Percentiles rank a stretch among this genome's conserved stretches.
phyloP scores from a whole-genome alignment of 1,140 invertebrate genomes.

The Centruroides sculpturatus region DNA sequence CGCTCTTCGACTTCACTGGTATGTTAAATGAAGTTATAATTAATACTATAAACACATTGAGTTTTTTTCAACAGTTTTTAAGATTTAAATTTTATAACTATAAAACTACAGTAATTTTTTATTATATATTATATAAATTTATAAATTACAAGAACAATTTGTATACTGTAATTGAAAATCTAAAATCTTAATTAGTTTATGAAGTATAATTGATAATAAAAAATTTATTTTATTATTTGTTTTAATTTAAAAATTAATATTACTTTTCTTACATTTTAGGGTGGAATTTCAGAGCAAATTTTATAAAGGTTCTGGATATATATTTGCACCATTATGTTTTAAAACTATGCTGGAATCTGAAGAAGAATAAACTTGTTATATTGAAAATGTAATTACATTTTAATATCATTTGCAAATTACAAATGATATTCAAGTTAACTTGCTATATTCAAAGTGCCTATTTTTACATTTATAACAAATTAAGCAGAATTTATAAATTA shows the following conservation, averaged over 20 bases:
- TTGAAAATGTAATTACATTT: no score
- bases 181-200: background rate
- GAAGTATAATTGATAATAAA: background rate
- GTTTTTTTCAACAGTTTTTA: background rate
- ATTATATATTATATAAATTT: no score
- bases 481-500: no score
- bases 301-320: constrained; percentile 75
- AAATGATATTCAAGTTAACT: no score
- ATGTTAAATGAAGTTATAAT: constrained; percentile 19
- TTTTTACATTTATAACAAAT: no score
- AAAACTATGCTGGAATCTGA: constrained; percentile 32
- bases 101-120: no score
- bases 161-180: no score
- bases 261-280: constrained; percentile 40
- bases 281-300: constrained; percentile 99
- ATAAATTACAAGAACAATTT: no score
- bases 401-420: no score
- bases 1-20: constrained; percentile 96
- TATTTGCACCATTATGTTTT: constrained; percentile 90
- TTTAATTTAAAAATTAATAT: background rate
- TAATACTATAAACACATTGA: background rate
- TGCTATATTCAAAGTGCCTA: no score
- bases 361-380: no score
- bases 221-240: background rate
- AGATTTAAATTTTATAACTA: no score